phyloP scores from a whole-genome alignment of 2,797 vertebrate species.

The Typhlichthys eigenmanni region DNA sequence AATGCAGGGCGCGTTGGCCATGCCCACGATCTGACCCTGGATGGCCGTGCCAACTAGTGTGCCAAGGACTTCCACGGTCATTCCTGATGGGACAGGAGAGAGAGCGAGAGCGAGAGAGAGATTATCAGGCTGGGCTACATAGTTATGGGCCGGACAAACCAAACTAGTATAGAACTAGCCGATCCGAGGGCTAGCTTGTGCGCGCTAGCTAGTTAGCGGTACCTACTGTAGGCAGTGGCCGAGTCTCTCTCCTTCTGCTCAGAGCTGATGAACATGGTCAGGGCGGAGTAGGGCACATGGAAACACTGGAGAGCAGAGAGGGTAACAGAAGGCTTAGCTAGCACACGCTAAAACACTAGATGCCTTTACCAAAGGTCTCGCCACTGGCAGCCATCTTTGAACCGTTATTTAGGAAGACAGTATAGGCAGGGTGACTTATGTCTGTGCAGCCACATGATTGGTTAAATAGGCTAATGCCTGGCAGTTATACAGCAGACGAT shows the following conservation, averaged over 20 bases:
- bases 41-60: slow-evolving; percentile 90
- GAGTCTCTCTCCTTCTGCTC: slow-evolving; percentile 97
- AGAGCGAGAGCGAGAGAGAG: not conserved
- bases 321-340: not conserved
- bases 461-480: too few species aligned
- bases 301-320: slow-evolving; percentile 82
- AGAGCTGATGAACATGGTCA: slow-evolving; percentile 98
- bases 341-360: too few species aligned
- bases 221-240: slow-evolving; percentile 95
- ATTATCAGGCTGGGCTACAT: too few species aligned
- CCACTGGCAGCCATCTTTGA: too few species aligned
- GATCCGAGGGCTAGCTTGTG: too few species aligned
- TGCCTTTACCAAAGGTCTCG: too few species aligned
- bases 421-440: too few species aligned
- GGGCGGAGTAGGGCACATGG: slow-evolving; percentile 96
- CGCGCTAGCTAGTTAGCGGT: not conserved
- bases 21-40: slow-evolving; percentile 96
- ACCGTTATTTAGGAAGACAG: too few species aligned
- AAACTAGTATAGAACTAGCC: too few species aligned
- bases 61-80: slow-evolving; percentile 95
- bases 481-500: too few species aligned
- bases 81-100: slow-evolving; percentile 75
- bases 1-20: slow-evolving; percentile 83
- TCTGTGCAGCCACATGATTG: too few species aligned
- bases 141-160: too few species aligned